Percentiles rank a stretch among this genome's conserved stretches.
phyloP scores from a whole-genome alignment of 2,113 vertebrate species.

The Archilochus colubris region DNA sequence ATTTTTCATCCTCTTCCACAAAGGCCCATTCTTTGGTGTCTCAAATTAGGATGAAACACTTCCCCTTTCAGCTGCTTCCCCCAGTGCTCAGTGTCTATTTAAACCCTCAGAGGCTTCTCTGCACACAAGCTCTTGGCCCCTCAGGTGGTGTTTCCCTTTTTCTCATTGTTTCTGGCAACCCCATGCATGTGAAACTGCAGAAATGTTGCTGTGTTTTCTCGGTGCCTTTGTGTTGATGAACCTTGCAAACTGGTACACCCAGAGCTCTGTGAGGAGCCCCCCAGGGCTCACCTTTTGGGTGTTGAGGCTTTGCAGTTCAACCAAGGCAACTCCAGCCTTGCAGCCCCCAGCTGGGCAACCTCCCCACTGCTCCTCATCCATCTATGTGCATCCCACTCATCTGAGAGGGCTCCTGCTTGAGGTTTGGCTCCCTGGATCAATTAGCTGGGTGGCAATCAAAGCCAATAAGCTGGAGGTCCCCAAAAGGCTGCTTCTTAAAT shows the following conservation, averaged over 20 bases:
- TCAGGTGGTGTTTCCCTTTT: constrained; percentile 73
- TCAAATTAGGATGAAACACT: constrained; percentile 27
- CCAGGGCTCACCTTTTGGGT: neutral
- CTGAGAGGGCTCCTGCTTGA: neutral
- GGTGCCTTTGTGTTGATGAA: neutral
- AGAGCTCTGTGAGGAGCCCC: rapidly evolving
- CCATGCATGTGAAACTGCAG: constrained; percentile 26
- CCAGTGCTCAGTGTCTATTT: neutral
- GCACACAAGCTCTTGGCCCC: constrained; percentile 59
- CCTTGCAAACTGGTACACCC: neutral
- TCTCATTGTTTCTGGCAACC: constrained; percentile 59
- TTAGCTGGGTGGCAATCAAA: neutral
- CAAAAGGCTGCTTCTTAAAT: neutral
- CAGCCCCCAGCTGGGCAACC: neutral
- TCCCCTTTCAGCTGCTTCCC: constrained; percentile 55
- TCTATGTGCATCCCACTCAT: neutral
- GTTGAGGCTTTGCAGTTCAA: neutral
- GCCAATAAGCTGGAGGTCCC: neutral
- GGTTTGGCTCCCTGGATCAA: neutral
- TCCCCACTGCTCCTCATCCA: neutral
- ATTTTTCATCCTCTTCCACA: constrained; percentile 20
- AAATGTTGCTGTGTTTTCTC: neutral
- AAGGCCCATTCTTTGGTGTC: constrained; percentile 35
- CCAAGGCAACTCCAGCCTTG: neutral
- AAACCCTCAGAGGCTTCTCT: constrained; percentile 35